Percentiles rank a stretch among this genome's conserved stretches.
phyloP scores from a whole-genome alignment of 2,113 vertebrate species.

The Ochotona curzoniae region DNA sequence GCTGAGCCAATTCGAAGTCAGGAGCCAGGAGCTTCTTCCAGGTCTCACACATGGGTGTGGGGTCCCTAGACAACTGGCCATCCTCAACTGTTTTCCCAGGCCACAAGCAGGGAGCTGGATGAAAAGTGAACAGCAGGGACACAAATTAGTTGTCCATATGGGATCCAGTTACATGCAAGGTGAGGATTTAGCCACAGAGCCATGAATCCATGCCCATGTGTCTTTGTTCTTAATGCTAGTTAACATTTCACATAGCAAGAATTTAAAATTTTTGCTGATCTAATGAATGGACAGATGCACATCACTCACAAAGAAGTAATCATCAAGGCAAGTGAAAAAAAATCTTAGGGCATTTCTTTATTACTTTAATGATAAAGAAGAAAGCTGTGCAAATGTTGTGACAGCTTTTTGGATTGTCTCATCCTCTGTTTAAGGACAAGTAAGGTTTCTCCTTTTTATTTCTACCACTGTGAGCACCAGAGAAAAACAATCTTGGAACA shows the following conservation, averaged over 20 bases:
- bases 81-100: too few relatives aligned
- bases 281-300: conserved; percentile 9
- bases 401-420: conserved; percentile 18
- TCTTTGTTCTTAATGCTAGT: background rate
- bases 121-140: too few relatives aligned
- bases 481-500: conserved; percentile 46
- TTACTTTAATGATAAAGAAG: background rate
- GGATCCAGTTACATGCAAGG: too few relatives aligned
- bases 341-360: background rate
- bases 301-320: conserved; percentile 29
- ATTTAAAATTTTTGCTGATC: background rate
- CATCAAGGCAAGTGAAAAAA: background rate
- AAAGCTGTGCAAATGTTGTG: background rate
- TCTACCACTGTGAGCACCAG: background rate
- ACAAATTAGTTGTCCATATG: too few relatives aligned
- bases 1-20: too few relatives aligned
- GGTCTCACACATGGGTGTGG: too few relatives aligned
- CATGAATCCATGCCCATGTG: background rate
- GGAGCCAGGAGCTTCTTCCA: too few relatives aligned
- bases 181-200: too few relatives aligned
- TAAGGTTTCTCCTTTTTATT: conserved; percentile 5
- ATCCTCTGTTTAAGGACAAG: conserved; percentile 24
- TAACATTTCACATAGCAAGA: background rate
- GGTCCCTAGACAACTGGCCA: too few relatives aligned
- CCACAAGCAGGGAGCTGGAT: too few relatives aligned